Evolutionary conservation across 1,140 invertebrate species (phyloP).

Genomic region (Drosophila pseudoobscura): DNA sequence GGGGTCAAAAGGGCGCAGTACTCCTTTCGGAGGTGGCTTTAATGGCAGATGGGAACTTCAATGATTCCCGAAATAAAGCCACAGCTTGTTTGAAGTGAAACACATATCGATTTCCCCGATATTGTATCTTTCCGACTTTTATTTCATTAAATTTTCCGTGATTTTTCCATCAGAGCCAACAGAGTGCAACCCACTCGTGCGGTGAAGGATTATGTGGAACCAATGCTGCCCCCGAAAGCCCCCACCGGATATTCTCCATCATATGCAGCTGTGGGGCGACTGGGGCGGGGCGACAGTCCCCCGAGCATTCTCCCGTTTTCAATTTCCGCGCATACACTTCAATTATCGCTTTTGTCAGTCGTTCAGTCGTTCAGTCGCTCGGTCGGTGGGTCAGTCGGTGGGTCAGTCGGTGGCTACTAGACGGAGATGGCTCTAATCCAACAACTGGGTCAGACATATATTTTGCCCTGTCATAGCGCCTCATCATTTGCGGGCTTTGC

Average conservation of each 20-base stretch:
- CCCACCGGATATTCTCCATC: slow-evolving; percentile 29
- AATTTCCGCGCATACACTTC: slow-evolving; percentile 71
- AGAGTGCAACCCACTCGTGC: slow-evolving; percentile 5
- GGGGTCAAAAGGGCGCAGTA: slow-evolving; percentile 24
- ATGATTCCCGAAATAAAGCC: no score
- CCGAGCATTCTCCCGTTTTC: slow-evolving; percentile 40
- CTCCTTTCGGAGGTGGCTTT: background rate
- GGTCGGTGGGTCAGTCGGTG: slow-evolving; percentile 10
- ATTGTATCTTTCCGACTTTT: no score
- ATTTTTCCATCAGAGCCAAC: no score
- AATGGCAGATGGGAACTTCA: background rate
- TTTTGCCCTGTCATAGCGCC: slow-evolving; percentile 38
- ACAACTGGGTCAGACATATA: slow-evolving; percentile 65
- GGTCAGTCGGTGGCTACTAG: slow-evolving; percentile 15
- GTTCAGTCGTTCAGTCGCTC: background rate
- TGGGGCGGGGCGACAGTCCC: background rate
- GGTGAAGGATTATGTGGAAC: slow-evolving; percentile 31
- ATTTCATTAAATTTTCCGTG: background rate
- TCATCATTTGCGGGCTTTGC: slow-evolving; percentile 41
- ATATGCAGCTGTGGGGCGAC: slow-evolving; percentile 26
- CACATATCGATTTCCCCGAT: background rate
- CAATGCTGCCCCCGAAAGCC: slow-evolving; percentile 10
- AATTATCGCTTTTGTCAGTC: slow-evolving; percentile 54
- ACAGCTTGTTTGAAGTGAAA: no score
- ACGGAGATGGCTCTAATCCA: slow-evolving; percentile 15